These are phyloP conservation scores for Sebastes oblongus DNA, from an alignment of 2,797 vertebrate species.

Conservation along the genomic window DNA sequence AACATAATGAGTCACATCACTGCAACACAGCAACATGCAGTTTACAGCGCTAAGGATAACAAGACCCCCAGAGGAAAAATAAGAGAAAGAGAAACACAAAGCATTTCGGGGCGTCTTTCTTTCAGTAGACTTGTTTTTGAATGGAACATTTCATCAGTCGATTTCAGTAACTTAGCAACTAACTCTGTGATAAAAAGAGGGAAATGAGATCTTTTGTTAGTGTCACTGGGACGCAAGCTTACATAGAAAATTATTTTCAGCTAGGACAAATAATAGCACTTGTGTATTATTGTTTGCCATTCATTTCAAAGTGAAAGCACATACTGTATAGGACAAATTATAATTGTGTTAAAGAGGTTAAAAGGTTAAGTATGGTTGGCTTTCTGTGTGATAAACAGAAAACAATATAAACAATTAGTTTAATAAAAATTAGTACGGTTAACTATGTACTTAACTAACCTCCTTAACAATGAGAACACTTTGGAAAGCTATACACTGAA, in stretches of 20 bases:
- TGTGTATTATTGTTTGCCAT: not conserved
- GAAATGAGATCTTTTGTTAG: conserved; percentile 42
- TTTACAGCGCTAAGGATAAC: not conserved
- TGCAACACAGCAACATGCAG: not conserved
- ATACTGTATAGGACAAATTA: not conserved
- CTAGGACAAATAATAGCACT: not conserved
- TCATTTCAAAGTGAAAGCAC: not conserved
- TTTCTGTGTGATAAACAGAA: too few species aligned
- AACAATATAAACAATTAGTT: not conserved
- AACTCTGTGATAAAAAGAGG: conserved; percentile 14
- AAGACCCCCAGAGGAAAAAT: not conserved
- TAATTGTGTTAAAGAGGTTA: not conserved
- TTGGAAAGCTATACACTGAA: not conserved
- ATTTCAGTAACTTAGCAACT: conserved; percentile 65
- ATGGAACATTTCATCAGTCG: conserved; percentile 28
- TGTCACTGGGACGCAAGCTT: conserved; percentile 2
- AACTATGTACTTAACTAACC: too few species aligned
- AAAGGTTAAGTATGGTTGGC: too few species aligned
- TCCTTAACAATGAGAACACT: not conserved
- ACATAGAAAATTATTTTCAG: conserved; percentile 7
- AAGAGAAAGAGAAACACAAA: conserved; percentile 20
- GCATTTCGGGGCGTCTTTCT: conserved; percentile 10
- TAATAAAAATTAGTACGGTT: not conserved
- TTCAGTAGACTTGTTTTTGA: conserved; percentile 17
- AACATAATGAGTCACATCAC: conserved; percentile 1